Evolutionary conservation across 2,888 invertebrate genomes (phyloP).

Genomic region (Ypsolopha scabrella): DNA sequence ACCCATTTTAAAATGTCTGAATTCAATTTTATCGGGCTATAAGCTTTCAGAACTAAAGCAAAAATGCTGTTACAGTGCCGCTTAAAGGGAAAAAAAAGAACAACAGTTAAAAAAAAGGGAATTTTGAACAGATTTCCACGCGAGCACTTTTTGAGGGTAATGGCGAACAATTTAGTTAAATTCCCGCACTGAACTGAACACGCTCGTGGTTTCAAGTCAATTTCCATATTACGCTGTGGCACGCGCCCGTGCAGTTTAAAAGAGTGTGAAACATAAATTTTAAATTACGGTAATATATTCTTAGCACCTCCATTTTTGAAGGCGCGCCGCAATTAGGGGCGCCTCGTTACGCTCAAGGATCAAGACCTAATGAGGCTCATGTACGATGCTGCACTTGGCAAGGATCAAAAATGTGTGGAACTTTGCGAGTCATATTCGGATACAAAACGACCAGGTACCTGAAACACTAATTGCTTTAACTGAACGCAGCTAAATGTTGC

Average conservation of each 20-base stretch:
- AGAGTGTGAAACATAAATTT: constrained; percentile 45
- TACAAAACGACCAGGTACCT: no score
- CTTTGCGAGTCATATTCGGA: no score
- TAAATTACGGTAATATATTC: constrained; percentile 40
- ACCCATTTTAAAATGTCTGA: no score
- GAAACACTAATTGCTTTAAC: no score
- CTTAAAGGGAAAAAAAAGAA: not conserved
- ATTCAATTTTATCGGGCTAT: not conserved
- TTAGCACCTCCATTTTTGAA: constrained; percentile 35
- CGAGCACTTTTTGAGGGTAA: not conserved
- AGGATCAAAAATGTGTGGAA: not conserved
- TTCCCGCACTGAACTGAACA: not conserved
- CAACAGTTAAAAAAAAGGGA: not conserved
- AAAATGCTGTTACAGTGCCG: not conserved
- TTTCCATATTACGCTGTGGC: not conserved
- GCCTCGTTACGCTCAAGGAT: constrained; percentile 6
- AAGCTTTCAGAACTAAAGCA: not conserved
- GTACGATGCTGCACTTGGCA: not conserved
- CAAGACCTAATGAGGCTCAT: constrained; percentile 5
- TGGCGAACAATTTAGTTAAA: not conserved
- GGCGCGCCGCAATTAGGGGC: constrained; percentile 9
- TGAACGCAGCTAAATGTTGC: no score
- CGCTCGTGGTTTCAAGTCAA: not conserved
- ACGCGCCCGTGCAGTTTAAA: constrained; percentile 19
- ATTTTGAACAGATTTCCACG: not conserved